Evolutionary conservation across 2,113 vertebrate genomes (phyloP).

Genomic region (Micromys minutus): DNA sequence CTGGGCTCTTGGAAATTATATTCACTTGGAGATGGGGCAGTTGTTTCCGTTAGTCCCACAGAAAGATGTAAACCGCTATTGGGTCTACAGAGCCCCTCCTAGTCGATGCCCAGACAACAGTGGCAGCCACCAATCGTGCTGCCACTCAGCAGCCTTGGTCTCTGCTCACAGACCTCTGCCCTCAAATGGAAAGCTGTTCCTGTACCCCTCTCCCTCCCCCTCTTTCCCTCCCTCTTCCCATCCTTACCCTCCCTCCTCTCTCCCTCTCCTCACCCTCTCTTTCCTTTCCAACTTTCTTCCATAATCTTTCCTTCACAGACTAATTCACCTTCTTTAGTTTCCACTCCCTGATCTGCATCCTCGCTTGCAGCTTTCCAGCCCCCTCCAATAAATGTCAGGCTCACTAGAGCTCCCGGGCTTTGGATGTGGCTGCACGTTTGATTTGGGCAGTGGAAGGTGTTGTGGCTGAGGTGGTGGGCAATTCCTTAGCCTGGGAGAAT

Average conservation of each 20-base stretch:
- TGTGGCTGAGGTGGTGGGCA: fast-evolving
- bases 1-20: slow-evolving; percentile 69
- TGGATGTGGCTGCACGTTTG: background rate
- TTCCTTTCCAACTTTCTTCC: background rate
- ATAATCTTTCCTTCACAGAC: background rate
- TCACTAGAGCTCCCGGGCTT: background rate
- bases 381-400: fast-evolving
- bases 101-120: background rate
- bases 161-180: fast-evolving
- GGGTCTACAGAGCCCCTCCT: slow-evolving; percentile 62
- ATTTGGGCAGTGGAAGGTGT: background rate
- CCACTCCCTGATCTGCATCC: no score
- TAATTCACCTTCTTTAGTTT: background rate
- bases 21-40: slow-evolving; percentile 66
- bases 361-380: background rate
- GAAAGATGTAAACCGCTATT: slow-evolving; percentile 63
- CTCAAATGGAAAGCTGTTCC: fast-evolving
- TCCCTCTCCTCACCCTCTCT: background rate
- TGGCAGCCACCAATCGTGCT: fast-evolving
- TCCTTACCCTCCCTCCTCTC: background rate
- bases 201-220: fast-evolving
- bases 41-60: slow-evolving; percentile 76
- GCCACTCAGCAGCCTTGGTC: fast-evolving
- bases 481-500: background rate
- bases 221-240: background rate